phyloP scores from a whole-genome alignment of 2,797 vertebrate genomes.

The Garrulus glandarius region DNA sequence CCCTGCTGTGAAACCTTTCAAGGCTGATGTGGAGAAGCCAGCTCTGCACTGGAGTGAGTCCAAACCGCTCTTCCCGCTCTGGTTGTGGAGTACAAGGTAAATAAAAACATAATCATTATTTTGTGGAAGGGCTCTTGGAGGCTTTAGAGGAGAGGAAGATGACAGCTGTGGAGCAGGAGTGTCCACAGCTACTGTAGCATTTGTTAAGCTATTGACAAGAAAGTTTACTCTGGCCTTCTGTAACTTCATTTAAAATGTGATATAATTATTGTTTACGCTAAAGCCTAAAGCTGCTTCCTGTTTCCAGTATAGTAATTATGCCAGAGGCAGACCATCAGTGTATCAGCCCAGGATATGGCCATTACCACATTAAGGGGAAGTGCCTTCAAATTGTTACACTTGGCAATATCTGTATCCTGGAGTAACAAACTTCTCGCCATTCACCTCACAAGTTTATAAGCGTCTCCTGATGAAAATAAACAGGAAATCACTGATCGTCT shows the following conservation, averaged over 20 bases:
- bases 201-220: neutral
- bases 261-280: neutral
- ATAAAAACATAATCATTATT: neutral
- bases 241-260: slow-evolving; percentile 3
- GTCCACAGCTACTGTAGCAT: neutral
- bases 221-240: neutral
- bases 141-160: neutral
- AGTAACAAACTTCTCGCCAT: neutral
- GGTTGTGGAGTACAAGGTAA: neutral
- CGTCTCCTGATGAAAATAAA: neutral
- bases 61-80: neutral
- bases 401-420: neutral
- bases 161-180: neutral
- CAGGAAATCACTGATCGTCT: neutral
- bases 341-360: neutral
- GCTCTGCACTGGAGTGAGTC: neutral
- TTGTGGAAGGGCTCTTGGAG: neutral
- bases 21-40: neutral
- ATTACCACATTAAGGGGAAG: neutral
- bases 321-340: neutral
- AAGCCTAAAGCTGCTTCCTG: slow-evolving; percentile 31
- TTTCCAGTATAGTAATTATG: neutral
- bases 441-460: neutral
- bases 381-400: neutral
- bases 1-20: neutral